Conservation (phyloP, 2,797 vertebrate genomes). For the Amblyraja radiata region DNA sequence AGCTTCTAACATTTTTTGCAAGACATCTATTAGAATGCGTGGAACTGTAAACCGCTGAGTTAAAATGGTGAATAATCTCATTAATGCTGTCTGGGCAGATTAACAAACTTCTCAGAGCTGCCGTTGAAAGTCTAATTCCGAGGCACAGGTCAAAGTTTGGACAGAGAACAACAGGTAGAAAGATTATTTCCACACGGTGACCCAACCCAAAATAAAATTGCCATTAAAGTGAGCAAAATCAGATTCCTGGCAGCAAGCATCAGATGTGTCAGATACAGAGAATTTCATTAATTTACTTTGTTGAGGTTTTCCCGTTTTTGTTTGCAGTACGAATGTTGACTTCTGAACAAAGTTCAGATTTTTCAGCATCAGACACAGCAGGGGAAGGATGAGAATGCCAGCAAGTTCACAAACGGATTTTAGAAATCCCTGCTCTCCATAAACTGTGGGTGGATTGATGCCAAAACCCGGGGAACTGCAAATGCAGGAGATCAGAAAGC, state of each 20-base stretch:
- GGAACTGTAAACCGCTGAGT: background rate
- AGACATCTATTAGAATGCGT: background rate
- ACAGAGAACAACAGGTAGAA: background rate
- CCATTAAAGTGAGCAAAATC: background rate
- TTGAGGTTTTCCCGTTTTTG: background rate
- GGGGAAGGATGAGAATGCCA: background rate
- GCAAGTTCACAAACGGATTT: background rate
- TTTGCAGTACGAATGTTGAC: background rate
- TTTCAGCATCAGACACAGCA: background rate
- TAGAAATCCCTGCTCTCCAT: slow-evolving; percentile 5
- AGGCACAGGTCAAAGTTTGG: background rate
- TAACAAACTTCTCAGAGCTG: background rate
- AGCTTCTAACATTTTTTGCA: background rate
- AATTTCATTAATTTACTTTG: background rate
- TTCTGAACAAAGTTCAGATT: background rate
- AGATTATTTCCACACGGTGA: background rate
- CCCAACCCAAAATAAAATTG: background rate
- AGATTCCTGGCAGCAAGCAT: too few relatives aligned
- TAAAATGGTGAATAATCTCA: slow-evolving; percentile 9
- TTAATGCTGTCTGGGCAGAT: background rate
- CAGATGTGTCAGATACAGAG: background rate
- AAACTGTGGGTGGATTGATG: slow-evolving; percentile 10
- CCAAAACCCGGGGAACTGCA: background rate
- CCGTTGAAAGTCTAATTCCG: background rate
- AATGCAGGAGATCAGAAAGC: slow-evolving; percentile 6